These are phyloP conservation scores for Amblyornis subalaris DNA, from an alignment of 2,113 vertebrate genomes.

Conservation along the genomic window DNA sequence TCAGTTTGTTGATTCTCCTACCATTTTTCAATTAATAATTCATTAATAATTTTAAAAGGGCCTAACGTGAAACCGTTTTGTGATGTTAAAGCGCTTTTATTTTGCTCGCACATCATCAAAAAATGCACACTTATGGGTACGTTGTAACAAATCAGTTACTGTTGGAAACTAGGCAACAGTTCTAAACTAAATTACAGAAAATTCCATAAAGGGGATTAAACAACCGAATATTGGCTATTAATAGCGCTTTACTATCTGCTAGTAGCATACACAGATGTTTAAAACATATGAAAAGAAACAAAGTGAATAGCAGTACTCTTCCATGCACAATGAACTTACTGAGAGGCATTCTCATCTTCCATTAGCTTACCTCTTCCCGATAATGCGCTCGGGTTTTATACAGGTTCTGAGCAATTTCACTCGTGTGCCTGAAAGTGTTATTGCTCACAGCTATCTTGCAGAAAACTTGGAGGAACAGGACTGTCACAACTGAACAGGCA, in stretches of 20 bases:
- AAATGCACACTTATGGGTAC: neutral
- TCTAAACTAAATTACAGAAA: neutral
- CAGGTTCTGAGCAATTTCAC: neutral
- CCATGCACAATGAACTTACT: neutral
- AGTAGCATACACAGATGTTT: neutral
- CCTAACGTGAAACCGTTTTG: accelerated
- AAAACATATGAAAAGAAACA: neutral
- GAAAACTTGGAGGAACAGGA: neutral
- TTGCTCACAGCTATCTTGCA: neutral
- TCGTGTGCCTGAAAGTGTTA: neutral
- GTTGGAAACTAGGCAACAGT: neutral
- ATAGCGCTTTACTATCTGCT: neutral
- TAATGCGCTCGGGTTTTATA: accelerated
- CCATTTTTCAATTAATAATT: neutral
- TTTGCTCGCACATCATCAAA: neutral
- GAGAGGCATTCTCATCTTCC: neutral
- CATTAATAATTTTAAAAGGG: neutral
- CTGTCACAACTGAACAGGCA: neutral
- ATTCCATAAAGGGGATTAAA: neutral
- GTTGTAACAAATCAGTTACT: neutral
- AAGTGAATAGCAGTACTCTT: neutral
- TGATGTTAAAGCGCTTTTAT: neutral
- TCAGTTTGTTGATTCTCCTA: neutral
- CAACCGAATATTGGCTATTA: neutral
- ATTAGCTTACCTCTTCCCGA: neutral